phyloP scores from a whole-genome alignment of 2,888 invertebrate species.

The Volucella inanis region DNA sequence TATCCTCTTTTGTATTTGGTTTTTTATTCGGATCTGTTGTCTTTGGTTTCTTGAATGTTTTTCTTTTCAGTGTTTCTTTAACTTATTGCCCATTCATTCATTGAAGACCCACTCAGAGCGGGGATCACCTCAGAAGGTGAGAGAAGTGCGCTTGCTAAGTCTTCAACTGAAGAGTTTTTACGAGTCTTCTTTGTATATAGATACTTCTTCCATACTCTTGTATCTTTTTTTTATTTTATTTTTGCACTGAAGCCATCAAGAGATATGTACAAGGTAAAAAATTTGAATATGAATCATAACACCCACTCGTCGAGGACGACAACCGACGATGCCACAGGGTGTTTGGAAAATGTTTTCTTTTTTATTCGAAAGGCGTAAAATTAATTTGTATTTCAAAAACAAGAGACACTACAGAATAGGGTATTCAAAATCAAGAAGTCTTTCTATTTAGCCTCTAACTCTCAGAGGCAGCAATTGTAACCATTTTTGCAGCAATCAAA shows the following conservation, averaged over 20 bases:
- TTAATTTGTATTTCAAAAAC: too few species aligned
- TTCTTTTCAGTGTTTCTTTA: slow-evolving; percentile 39
- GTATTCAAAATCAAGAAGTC: too few species aligned
- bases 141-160: neutral
- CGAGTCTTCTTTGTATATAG: slow-evolving; percentile 46
- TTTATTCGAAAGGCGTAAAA: too few species aligned
- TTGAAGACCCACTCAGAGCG: slow-evolving; percentile 27
- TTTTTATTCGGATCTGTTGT: slow-evolving; percentile 44
- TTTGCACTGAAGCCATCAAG: slow-evolving; percentile 23
- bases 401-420: too few species aligned
- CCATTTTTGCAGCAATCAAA: too few species aligned
- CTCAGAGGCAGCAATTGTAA: too few species aligned
- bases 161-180: slow-evolving; percentile 43
- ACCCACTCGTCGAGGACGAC: slow-evolving; percentile 50
- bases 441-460: too few species aligned
- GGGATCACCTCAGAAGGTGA: neutral
- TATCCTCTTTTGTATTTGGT: slow-evolving; percentile 58
- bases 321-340: neutral
- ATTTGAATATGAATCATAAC: slow-evolving; percentile 70
- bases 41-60: slow-evolving; percentile 40
- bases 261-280: slow-evolving; percentile 35
- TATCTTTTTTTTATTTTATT: neutral
- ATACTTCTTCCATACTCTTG: neutral
- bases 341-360: neutral
- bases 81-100: slow-evolving; percentile 70